phyloP scores from a whole-genome alignment of 2,888 invertebrate species.

The Torymus texanus region DNA sequence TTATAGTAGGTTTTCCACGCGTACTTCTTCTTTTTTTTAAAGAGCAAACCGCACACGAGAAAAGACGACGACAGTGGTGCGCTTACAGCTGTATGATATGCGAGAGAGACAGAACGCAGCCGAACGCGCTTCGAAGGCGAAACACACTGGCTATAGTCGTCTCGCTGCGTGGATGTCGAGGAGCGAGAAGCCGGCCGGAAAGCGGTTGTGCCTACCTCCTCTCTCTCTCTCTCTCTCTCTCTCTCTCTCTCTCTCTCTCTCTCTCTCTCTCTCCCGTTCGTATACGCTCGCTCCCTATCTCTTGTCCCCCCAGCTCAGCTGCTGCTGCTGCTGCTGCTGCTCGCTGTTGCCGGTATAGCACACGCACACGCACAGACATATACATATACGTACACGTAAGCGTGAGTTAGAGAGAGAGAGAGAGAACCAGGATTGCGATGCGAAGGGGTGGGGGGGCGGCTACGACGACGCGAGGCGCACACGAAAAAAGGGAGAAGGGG shows the following conservation, averaged over 20 bases:
- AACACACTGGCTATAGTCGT: conserved; percentile 19
- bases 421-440: conserved; percentile 24
- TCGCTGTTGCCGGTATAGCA: conserved; percentile 30
- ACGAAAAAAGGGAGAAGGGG: conserved; percentile 42
- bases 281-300: conserved; percentile 4
- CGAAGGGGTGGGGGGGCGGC: conserved; percentile 2
- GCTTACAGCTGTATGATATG: background rate
- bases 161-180: background rate
- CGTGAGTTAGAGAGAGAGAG: conserved; percentile 25
- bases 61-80: no score
- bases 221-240: conserved; percentile 37
- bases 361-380: background rate
- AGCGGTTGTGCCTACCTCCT: conserved; percentile 57
- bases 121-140: conserved; percentile 31
- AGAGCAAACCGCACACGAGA: no score
- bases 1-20: no score
- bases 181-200: conserved; percentile 55
- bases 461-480: background rate
- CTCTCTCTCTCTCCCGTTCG: conserved; percentile 36
- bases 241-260: conserved; percentile 25
- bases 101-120: background rate
- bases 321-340: conserved; percentile 11
- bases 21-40: no score
- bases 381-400: background rate
- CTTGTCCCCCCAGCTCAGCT: conserved; percentile 8